Evolutionary conservation across 2,113 vertebrate genomes (phyloP), one percentile per base, ranked within the genome.

Genomic region (Aegithalos caudatus): DNA sequence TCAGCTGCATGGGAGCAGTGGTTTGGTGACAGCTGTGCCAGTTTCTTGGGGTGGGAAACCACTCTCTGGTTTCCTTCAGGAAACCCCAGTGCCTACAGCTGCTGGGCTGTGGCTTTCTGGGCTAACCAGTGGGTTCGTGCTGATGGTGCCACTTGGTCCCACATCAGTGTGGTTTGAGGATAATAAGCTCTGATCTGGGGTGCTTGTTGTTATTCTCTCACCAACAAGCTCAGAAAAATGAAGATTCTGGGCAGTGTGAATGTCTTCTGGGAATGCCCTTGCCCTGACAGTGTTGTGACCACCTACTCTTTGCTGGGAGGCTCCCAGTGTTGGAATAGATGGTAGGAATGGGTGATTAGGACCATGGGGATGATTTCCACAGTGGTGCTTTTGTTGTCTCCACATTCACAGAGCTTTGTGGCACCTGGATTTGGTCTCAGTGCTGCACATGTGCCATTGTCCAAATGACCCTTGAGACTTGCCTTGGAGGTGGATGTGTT

Each of bases 361-460:
- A 40, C 47, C 13, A 20, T 6, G 14, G 18, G 24, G 21, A 15
- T 53, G 28, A 38, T 51, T 91, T 81, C 44, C 17, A 48, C 54
- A 61, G 25, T 81, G 61, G 11, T 37, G 21, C 29, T 80, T 93
- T 21, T 5, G 14, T 65, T 66, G 21, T 31, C 29, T 86, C 14
- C 9, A 6, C 29, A 31, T 2, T 11, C 14, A 6, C 1, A 2
- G 54, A 47, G 33, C 37, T 85, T 61, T 53, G 45, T 64, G 58
- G 53, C n/a, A 29, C 42, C 40, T 29, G 31, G 12, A 2, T 71
- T 89, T 76, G 44, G 60, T 78, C 37, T 76, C 27, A 12, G 17
- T 24, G n/a, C n/a, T 56, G 44, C 37, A 73, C 4, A 3, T 19
- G 1, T 0, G 1, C 10, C 0, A 0, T 57, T 27, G 22, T 54